A percentile compares a stretch with the other conserved stretches of the same genome.
Conservation (phyloP, 2,113 vertebrate species). For the Corydoras sp. region DNA sequence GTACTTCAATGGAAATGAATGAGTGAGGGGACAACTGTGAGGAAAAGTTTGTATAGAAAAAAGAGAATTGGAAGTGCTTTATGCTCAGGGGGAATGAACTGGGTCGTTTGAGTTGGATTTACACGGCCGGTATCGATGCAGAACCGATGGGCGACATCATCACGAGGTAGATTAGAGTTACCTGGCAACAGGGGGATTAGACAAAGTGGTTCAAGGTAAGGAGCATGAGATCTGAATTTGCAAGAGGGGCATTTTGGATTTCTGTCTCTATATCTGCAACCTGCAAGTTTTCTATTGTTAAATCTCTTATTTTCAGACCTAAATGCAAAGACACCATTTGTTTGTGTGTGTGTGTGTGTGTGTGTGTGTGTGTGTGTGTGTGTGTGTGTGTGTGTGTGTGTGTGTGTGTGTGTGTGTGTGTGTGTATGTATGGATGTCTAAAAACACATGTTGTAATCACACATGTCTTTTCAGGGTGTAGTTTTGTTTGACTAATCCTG, state of each 20-base stretch:
- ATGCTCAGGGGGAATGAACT: conserved; percentile 6
- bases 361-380: no score
- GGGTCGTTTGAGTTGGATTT: neutral
- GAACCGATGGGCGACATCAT: conserved; percentile 27
- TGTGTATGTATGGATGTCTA: no score
- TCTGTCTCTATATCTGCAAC: no score
- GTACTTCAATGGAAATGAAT: neutral
- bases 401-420: no score
- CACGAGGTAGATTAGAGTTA: conserved; percentile 6
- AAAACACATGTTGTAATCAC: neutral
- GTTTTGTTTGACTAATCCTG: neutral
- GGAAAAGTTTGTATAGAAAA: no score
- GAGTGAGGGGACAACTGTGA: no score
- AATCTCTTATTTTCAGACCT: no score
- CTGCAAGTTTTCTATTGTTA: no score
- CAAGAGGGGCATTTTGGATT: no score
- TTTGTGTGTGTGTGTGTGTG: no score
- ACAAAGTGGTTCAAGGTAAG: conserved; percentile 38
- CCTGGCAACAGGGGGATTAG: conserved; percentile 34
- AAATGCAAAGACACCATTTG: no score
- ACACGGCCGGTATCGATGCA: neutral
- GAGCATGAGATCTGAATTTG: neutral
- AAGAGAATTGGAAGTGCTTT: neutral
- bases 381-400: no score
- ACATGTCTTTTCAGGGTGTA: neutral